Conservation (phyloP, 30 jellyfish, hydroid and myxozoan genomes). For the Phacellophora camtschatica region DNA sequence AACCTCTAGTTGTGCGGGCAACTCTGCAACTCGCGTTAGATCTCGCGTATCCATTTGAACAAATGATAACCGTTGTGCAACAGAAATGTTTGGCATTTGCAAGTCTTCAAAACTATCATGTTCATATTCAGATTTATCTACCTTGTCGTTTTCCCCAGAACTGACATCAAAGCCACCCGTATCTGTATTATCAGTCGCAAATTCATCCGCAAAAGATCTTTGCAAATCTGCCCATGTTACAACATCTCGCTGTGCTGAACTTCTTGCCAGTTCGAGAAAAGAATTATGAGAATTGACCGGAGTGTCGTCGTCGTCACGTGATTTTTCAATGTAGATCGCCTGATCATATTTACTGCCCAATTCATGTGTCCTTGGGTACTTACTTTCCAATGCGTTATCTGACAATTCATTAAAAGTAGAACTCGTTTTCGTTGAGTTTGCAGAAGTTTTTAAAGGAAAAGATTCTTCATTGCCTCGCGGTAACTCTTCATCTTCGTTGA, state of each 20-base stretch:
- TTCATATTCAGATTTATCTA: background rate
- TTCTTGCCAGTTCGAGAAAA: slow-evolving; percentile 29
- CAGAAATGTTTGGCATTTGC: slow-evolving; percentile 29
- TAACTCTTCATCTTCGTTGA: background rate
- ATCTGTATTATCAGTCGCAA: background rate
- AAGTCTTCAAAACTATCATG: slow-evolving; percentile 32
- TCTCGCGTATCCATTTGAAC: slow-evolving; percentile 54
- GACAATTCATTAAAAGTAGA: background rate
- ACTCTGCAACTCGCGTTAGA: background rate
- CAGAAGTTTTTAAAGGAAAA: background rate
- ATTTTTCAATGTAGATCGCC: background rate
- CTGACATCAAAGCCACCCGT: background rate
- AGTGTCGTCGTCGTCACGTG: background rate
- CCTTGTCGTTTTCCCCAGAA: background rate
- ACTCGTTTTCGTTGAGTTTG: background rate
- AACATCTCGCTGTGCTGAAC: slow-evolving; percentile 38
- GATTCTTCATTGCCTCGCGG: background rate
- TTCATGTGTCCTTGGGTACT: background rate
- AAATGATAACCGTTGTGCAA: slow-evolving; percentile 56
- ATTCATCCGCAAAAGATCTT: background rate
- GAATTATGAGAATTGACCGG: background rate
- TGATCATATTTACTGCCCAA: no score
- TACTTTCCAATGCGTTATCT: background rate
- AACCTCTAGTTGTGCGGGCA: background rate
- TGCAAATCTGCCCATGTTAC: slow-evolving; percentile 40